phyloP scores from a whole-genome alignment of 2,113 vertebrate species.

The Pseudonaja textilis region DNA sequence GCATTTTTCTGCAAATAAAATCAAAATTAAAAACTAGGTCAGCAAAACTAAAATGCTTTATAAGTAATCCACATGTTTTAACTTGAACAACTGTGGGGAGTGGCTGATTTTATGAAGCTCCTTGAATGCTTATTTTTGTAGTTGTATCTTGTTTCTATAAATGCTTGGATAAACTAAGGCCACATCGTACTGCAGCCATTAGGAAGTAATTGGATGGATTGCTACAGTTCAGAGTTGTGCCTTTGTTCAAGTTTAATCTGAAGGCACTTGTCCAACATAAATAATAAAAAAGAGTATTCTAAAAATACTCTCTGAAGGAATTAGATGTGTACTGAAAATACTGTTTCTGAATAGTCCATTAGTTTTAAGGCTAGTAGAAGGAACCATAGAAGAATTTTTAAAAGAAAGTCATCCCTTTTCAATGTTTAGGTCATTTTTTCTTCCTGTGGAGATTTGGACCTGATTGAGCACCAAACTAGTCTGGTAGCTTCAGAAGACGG shows the following conservation, averaged over 20 bases:
- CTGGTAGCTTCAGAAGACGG: slow-evolving; percentile 95
- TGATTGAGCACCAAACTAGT: slow-evolving; percentile 93
- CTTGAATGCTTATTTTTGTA: slow-evolving; percentile 34
- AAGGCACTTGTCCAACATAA: slow-evolving; percentile 83
- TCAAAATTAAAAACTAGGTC: neutral
- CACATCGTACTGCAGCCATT: slow-evolving; percentile 55
- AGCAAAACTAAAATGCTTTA: slow-evolving; percentile 15
- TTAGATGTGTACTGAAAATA: slow-evolving; percentile 80
- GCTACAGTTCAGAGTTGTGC: slow-evolving; percentile 62
- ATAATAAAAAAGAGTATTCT: slow-evolving; percentile 74
- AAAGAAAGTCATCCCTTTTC: slow-evolving; percentile 46
- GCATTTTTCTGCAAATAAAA: neutral
- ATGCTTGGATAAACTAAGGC: slow-evolving; percentile 49
- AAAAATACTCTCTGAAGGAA: slow-evolving; percentile 81
- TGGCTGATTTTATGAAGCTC: neutral
- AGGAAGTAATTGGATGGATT: slow-evolving; percentile 64
- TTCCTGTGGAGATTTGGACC: slow-evolving; percentile 95
- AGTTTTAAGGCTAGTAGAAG: slow-evolving; percentile 58
- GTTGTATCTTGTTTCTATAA: slow-evolving; percentile 33
- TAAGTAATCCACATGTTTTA: slow-evolving; percentile 20
- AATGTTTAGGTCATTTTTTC: slow-evolving; percentile 93
- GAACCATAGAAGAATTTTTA: slow-evolving; percentile 55
- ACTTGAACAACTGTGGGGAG: slow-evolving; percentile 4
- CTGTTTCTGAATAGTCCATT: slow-evolving; percentile 62
- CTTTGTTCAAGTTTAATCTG: slow-evolving; percentile 72